Evolutionary conservation across 1,140 invertebrate genomes (phyloP).

Genomic region (Aphelenchoides fujianensis): DNA sequence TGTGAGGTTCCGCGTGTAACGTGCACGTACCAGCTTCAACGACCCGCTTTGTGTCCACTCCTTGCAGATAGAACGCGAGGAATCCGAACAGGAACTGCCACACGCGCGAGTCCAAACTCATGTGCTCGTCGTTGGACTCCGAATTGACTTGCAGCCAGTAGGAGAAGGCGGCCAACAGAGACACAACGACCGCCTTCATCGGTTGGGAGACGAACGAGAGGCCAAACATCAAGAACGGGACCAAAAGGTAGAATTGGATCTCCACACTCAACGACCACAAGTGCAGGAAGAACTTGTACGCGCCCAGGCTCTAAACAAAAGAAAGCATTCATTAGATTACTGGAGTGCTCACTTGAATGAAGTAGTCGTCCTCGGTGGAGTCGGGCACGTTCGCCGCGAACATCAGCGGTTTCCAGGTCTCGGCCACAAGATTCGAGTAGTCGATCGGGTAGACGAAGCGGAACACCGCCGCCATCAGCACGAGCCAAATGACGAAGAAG

Average conservation of each 20-base stretch:
- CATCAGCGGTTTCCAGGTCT: neutral
- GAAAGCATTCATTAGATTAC: neutral
- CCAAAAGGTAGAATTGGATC: conserved; percentile 10
- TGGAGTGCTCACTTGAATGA: neutral
- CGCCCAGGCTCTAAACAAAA: conserved; percentile 8
- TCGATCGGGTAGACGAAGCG: neutral
- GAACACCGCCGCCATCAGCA: neutral
- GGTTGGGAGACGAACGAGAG: neutral
- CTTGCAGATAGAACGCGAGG: no score
- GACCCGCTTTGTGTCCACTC: no score
- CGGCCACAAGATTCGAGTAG: neutral
- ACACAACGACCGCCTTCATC: neutral
- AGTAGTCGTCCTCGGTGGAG: neutral
- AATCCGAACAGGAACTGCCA: conserved; percentile 19
- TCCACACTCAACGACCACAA: neutral
- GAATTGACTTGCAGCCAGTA: neutral
- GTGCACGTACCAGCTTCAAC: no score
- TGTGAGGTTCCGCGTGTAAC: no score
- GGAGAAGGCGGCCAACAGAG: neutral
- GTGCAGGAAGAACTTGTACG: neutral
- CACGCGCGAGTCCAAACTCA: neutral
- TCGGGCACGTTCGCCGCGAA: neutral
- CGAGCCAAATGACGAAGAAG: neutral
- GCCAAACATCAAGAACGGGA: neutral
- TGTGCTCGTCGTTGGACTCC: neutral